Evolutionary conservation across 2,113 vertebrate genomes (phyloP), one percentile per base, ranked within the genome.

Genomic region (Eupsittula cactorum): DNA sequence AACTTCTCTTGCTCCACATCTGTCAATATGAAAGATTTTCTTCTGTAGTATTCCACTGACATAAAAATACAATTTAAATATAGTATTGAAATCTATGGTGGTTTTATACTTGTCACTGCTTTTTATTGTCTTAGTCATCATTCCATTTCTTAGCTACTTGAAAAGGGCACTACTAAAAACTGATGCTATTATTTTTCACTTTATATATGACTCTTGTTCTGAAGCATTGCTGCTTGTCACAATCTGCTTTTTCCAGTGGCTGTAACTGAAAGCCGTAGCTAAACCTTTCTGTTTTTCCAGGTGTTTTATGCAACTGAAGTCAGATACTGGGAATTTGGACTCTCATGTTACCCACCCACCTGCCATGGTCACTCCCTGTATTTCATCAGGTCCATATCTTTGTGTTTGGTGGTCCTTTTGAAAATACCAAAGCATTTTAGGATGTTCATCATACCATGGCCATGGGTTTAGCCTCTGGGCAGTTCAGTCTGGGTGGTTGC

Each of bases 101-200:
- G 20, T 37, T 95, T 95, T 94, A 64, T 67, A 83, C 13, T 93
- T 92, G 85, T 83, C 50, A 18, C 33, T 88, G 47, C 33, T 92
- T 92, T 94, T 96, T 90, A 13, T 84, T 76, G 33, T 80, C 75
- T 93, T 90, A 81, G 70, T 93, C 94, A 88, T 91, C 59, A 7
- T 7, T 82, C 49, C 10, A 2, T 82, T 93, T 87, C 41, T 84
- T 52, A 90, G 64, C 31, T 83, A 29, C 92, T 92, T 90, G 49
- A n/a, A 80, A 96, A 92, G 88, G 76, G 67, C 82, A 88, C 55
- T 13, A 11, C 90, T 95, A 83, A 94, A 92, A 95, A 77, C 27
- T 47, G 55, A 55, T 81, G 86, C 50, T 86, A 31, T 75, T 93
- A 91, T 59, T 95, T 96, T 93, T 86, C 41, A 49, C 60, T 90